Percentiles rank a stretch among this genome's conserved stretches.
Conservation (phyloP, 1,140 invertebrate species). For the Lordiphosa collinella region DNA sequence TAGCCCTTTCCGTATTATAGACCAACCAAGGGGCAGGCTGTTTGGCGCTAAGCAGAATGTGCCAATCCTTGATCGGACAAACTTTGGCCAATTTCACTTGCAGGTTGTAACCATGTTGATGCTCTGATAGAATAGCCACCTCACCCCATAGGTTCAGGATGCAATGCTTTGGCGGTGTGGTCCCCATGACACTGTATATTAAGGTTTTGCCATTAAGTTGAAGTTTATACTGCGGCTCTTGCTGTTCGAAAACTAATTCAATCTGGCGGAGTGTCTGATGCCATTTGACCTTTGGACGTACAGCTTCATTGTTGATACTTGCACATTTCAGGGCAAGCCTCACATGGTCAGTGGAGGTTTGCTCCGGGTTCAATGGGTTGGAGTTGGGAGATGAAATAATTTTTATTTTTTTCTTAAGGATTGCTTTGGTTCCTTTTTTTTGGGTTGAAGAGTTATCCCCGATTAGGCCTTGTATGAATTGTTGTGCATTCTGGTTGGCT, state of each 20-base stretch:
- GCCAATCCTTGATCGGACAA: constrained; percentile 17
- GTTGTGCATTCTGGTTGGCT: neutral
- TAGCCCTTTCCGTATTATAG: constrained; percentile 27
- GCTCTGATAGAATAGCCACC: constrained; percentile 28
- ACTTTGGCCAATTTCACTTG: constrained; percentile 46
- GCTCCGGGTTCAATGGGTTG: neutral
- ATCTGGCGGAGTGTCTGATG: constrained; percentile 37
- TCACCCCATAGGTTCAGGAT: constrained; percentile 41
- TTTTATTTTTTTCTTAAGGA: neutral
- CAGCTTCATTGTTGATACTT: neutral
- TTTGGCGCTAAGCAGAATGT: constrained; percentile 25
- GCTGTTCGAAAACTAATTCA: constrained; percentile 40
- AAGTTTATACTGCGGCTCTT: constrained; percentile 36
- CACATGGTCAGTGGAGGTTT: neutral
- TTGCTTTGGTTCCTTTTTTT: too few relatives aligned
- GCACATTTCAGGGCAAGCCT: constrained; percentile 5
- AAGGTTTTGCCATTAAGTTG: constrained; percentile 5
- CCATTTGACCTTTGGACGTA: constrained; percentile 46
- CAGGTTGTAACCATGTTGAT: constrained; percentile 33
- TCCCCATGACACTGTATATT: constrained; percentile 13
- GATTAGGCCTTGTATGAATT: constrained; percentile 9
- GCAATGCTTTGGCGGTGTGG: constrained; percentile 31
- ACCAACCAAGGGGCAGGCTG: constrained; percentile 34
- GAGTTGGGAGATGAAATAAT: neutral
- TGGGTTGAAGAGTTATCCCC: neutral